Evolutionary conservation across 2,797 vertebrate species (phyloP), one percentile per base, ranked within the genome.

Genomic region (Lacerta agilis): DNA sequence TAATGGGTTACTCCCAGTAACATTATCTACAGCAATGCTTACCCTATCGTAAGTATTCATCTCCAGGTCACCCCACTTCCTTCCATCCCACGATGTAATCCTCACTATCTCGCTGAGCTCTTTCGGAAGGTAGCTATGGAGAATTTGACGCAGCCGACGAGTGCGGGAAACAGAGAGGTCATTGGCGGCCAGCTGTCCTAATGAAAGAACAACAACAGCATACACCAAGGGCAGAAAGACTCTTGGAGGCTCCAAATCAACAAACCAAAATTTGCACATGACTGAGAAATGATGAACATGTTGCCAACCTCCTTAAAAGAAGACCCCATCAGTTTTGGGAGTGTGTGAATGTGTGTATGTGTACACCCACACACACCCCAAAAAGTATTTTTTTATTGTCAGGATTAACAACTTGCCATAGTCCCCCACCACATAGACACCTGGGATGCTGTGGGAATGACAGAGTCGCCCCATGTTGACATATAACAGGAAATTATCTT

Each of bases 131-230:
- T 98, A 99, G 93, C 95, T 98, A 2, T 91, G 94, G 75, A 99
- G 97, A 87, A 98, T 93, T 71, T 93, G 96, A 81, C 83, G 94
- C 41, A 99, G 95, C 58, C 98, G 97, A 29, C 67, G 82, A 3
- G 96, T 97, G 83, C 98, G 98, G 58, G 98, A 98, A 81, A 92
- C 2, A 0, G 99, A 99, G 18, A 94, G 0, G 0, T 99, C 99
- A 0, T 99, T 99, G 83, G 97, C 96, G 85, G 98, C 97, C 23
- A 99, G 93, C 88, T 97, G 96, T 49, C 97, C 98, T 99, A 91
- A 79, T 66, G 45, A 41, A 86, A 89, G 41, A 88, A 76, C 38
- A n/a, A 38, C 81, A 92, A 15, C 25, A 89, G 86, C 1, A 76
- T 77, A 38, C 66, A 87, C 18, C 10, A 1, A 0, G 27, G 43